Evolutionary conservation across 2,797 vertebrate species (phyloP), one percentile per base, ranked within the genome.

Genomic region (Apogon hyalosoma): DNA sequence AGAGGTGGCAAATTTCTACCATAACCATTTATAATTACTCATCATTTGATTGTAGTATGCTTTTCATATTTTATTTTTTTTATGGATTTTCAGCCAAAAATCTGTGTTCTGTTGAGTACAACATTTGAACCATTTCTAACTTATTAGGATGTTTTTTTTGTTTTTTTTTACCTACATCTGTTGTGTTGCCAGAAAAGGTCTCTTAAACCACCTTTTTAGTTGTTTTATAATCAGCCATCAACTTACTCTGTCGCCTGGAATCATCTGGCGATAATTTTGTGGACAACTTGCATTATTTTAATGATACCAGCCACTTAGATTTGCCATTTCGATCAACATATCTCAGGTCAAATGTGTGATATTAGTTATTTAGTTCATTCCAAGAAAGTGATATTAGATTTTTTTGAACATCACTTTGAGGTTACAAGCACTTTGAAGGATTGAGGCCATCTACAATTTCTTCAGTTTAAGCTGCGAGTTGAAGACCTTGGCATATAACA

Each of bases 121-220:
- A 73, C 65, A 65, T 56, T 53, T 53, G 21, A 15, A 79, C 24
- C 42, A 28, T 84, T 77, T 78, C 24, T 77, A 73, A 69, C 1
- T 57, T 75, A 40, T 82, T 70, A 55, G 3, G 54, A 58, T 75
- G 75, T 83, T 75, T 36, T 28, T 28, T 28, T 28, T 57, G 71
- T 83, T 77, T 90, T 76, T n/a, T 88, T 87, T 86, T 86, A 85
- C 67, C 78, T 55, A 72, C 58, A 39, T 38, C 73, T 39, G 50
- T 49, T 67, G 36, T 68, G 43, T 78, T 69, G 14, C 66, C 76
- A 72, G 58, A 77, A 73, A 83, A 11, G 6, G 55, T 70, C 61
- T 92, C 87, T 90, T 89, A 82, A 90, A 79, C 41, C 74, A 79
- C 49, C 43, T 75, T 92, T 87, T 92, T 84, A 90, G 61, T 87